Percentiles rank a stretch among this genome's conserved stretches.
Evolutionary conservation across 2,797 vertebrate genomes (phyloP).

Genomic region (Amniataba percoides): DNA sequence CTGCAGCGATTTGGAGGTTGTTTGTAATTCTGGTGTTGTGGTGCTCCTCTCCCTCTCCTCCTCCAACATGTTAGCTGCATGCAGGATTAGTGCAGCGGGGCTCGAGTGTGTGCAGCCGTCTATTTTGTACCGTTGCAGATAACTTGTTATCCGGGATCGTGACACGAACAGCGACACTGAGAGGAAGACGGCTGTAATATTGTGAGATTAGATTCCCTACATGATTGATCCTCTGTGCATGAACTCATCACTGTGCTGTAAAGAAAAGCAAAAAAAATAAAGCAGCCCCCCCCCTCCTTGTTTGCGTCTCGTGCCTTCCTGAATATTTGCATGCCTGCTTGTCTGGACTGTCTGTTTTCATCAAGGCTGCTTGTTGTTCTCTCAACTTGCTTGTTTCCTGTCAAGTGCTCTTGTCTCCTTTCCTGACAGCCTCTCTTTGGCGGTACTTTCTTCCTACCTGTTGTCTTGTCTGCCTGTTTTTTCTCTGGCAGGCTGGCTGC

Average conservation of each 20-base stretch:
- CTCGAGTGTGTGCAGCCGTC: slow-evolving; percentile 19
- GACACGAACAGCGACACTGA: slow-evolving; percentile 40
- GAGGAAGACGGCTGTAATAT: slow-evolving; percentile 51
- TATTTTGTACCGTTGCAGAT: slow-evolving; percentile 47
- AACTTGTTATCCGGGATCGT: slow-evolving; percentile 60
- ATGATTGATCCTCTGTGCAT: slow-evolving; percentile 57
- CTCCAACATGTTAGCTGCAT: slow-evolving; percentile 38
- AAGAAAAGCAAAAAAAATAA: neutral
- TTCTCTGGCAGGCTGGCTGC: slow-evolving; percentile 17
- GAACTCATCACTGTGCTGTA: slow-evolving; percentile 27
- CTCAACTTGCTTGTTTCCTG: slow-evolving; percentile 33
- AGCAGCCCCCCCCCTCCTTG: neutral
- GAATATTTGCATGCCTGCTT: slow-evolving; percentile 31
- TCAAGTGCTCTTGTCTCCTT: slow-evolving; percentile 11
- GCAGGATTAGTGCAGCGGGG: slow-evolving; percentile 51
- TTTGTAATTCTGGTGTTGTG: slow-evolving; percentile 57
- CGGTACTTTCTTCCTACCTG: slow-evolving; percentile 43
- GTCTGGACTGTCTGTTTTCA: slow-evolving; percentile 49
- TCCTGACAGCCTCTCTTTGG: slow-evolving; percentile 15
- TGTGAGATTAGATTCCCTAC: slow-evolving; percentile 62
- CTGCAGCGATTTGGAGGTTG: slow-evolving; percentile 32
- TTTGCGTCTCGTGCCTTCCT: neutral
- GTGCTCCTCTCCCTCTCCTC: slow-evolving; percentile 19
- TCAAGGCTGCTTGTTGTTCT: slow-evolving; percentile 40
- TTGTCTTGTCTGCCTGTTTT: slow-evolving; percentile 38